Base-by-base conservation (phyloP, 1,140 invertebrate genomes). In the Calephelis nemesis region DNA sequence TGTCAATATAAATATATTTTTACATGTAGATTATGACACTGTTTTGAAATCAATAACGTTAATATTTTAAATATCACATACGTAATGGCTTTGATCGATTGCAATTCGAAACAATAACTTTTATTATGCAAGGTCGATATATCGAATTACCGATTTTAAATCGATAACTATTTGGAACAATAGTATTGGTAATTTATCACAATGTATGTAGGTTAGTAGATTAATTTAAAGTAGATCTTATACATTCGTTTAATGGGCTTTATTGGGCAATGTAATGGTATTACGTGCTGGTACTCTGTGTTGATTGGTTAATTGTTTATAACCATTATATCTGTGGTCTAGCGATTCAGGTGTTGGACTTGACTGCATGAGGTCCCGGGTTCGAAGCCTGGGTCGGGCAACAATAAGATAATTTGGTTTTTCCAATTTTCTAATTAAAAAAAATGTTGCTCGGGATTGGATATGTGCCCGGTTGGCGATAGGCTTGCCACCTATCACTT, bases 151-250 rank as follows among this genome's bases (percentile, higher is more conserved):
- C 66, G 73, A 74, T 74, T 70, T 63, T 71, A 69, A 69, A 78
- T 75, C 71, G 60, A 69, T 69, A 73, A 69, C 63, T 52, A n/a
- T 48, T 71, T 72, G 62, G 40, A 76, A 83, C 76, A 85, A 81
- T 82, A 54, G 74, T 54, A 50, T 50, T 30, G 69, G 66, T 69
- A 72, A 84, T 75, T 84, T 75, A 79, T 79, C 75, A 71, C 47
- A 63, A 82, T 73, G 73, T 74, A 84, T 83, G 73, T 84, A 74
- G 85, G 82, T 82, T 78, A 79, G 58, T 78, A 76, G 50, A 71
- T 42, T 70, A 66, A 70, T 74, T 69, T 71, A 73, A 58, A 68
- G 10, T 66, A 48, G 48, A 62, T 70, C 69, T 52, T 40, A 58
- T 30, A 42, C 40, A 48, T 68, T 15, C 39, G 42, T 49, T 3